Conservation (phyloP, 2,113 vertebrate genomes). For the Rhinichthys klamathensis region DNA sequence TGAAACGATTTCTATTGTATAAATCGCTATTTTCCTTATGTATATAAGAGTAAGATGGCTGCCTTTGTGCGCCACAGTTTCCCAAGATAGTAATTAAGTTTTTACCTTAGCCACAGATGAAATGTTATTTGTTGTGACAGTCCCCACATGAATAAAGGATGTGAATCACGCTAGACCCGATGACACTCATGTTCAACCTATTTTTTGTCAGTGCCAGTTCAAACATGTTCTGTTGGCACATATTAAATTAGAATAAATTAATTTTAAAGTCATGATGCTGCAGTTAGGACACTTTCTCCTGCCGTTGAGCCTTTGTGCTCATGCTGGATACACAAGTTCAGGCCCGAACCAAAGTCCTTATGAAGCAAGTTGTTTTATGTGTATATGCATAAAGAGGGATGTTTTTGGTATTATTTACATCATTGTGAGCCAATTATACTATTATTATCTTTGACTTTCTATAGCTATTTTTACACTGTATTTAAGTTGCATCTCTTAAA, state of each 20-base stretch:
- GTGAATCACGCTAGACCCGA: not conserved
- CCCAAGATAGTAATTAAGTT: not conserved
- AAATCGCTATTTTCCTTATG: not conserved
- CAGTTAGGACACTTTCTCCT: not conserved
- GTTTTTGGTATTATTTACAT: not conserved
- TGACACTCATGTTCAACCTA: slow-evolving; percentile 2
- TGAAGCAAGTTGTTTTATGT: not conserved
- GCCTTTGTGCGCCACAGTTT: not conserved
- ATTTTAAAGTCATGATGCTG: not conserved
- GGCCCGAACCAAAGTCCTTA: not conserved
- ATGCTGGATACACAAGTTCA: not conserved
- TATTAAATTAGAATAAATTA: not conserved
- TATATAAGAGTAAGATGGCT: not conserved
- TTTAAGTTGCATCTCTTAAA: not conserved
- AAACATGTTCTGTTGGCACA: slow-evolving; percentile 25
- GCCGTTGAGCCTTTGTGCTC: not conserved
- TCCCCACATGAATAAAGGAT: slow-evolving; percentile 15
- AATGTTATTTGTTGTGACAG: slow-evolving; percentile 26
- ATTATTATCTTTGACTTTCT: not conserved
- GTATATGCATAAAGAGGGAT: not conserved
- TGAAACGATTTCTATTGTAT: too few relatives aligned
- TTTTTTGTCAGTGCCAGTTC: slow-evolving; percentile 11
- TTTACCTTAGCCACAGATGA: slow-evolving; percentile 2
- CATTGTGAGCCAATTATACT: not conserved
- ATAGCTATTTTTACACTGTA: not conserved